phyloP scores from a whole-genome alignment of 2,888 invertebrate genomes.

The Orchestes rusci region DNA sequence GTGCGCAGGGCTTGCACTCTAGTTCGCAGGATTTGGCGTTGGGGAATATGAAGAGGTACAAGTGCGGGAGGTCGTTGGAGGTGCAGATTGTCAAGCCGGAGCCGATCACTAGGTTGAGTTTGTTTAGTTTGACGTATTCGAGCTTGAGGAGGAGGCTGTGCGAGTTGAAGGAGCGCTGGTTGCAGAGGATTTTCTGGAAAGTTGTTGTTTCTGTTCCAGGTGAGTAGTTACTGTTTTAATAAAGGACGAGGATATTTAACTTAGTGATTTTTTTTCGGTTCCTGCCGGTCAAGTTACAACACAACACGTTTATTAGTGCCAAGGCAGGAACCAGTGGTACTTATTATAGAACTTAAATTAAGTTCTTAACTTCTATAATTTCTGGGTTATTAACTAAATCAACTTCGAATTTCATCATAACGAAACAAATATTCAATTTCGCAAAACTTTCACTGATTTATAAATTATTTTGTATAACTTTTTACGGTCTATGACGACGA shows the following conservation, averaged over 20 bases:
- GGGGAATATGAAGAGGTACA: conserved; percentile 46
- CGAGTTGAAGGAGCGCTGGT: conserved; percentile 29
- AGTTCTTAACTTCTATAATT: no score
- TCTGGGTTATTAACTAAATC: no score
- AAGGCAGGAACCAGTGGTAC: no score
- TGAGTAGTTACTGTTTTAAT: conserved; percentile 22
- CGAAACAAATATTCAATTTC: no score
- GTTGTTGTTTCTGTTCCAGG: conserved; percentile 53
- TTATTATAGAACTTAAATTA: no score
- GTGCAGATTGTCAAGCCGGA: conserved; percentile 25
- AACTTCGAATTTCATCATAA: no score
- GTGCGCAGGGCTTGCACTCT: conserved; percentile 44
- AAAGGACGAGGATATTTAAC: not conserved
- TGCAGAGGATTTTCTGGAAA: conserved; percentile 52
- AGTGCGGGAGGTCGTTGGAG: conserved; percentile 39
- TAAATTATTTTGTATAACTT: no score
- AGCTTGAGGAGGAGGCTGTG: conserved; percentile 31
- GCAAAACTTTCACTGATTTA: no score
- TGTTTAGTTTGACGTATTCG: conserved; percentile 32
- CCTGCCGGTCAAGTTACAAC: no score
- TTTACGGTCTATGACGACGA: no score
- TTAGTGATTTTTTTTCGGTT: no score
- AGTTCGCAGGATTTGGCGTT: conserved; percentile 45
- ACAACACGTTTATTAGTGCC: no score
- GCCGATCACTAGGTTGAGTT: conserved; percentile 31